Conservation (phyloP, 2,113 vertebrate species). For the Zootoca vivipara region DNA sequence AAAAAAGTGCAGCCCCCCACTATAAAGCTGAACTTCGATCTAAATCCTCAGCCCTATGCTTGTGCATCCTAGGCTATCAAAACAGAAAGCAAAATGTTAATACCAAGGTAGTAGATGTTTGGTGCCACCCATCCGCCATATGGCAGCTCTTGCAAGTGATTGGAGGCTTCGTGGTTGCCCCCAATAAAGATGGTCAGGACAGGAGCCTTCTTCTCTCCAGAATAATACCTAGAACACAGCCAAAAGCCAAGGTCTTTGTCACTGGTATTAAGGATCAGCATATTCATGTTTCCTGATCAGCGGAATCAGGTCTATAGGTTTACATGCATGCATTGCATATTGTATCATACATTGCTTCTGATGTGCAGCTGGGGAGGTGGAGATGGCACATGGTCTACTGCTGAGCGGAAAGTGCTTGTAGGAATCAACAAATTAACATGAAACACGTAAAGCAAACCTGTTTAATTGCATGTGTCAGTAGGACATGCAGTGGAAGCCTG, state of each 20-base stretch:
- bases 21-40: background rate
- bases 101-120: constrained; percentile 97
- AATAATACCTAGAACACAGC: constrained; percentile 80
- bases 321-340: no score
- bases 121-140: constrained; percentile 99
- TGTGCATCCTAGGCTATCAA: background rate
- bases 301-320: background rate
- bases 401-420: background rate
- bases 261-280: background rate
- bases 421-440: no score
- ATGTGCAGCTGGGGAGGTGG: no score
- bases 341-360: background rate
- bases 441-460: no score
- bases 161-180: constrained; percentile 97
- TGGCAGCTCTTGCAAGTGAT: constrained; percentile 92
- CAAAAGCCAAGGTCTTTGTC: background rate
- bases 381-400: no score
- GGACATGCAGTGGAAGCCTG: no score
- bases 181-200: constrained; percentile 95
- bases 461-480: no score
- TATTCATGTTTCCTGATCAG: background rate
- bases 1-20: background rate
- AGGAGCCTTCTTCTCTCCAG: constrained; percentile 93
- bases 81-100: background rate
- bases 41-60: constrained; percentile 38